Conservation (phyloP, 2,797 vertebrate genomes). For the Clamator glandarius region DNA sequence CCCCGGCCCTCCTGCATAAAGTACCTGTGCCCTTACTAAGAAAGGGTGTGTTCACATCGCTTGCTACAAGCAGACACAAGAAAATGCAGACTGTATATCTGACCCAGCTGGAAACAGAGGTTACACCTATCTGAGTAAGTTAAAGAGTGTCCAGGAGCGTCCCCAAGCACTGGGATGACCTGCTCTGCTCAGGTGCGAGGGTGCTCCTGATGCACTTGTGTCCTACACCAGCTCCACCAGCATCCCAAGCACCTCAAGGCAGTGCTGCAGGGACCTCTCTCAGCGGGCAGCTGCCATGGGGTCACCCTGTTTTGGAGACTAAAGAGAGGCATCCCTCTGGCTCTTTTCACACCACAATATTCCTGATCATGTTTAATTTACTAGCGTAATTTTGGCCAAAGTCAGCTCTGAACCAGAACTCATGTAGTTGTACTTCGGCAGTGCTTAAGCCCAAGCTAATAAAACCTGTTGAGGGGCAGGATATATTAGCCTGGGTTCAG, state of each 20-base stretch:
- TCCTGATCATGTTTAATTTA: conserved; percentile 17
- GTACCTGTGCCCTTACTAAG: neutral
- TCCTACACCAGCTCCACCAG: neutral
- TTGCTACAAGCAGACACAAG: neutral
- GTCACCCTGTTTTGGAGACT: neutral
- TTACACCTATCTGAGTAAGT: neutral
- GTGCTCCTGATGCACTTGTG: neutral
- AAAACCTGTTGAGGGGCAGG: conserved; percentile 71
- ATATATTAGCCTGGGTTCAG: conserved; percentile 64
- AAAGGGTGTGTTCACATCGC: neutral
- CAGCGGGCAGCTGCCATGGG: neutral
- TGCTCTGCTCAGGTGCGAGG: no score
- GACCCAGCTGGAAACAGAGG: neutral
- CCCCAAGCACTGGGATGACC: neutral
- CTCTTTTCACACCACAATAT: neutral
- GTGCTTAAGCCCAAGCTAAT: conserved; percentile 62
- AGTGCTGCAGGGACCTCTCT: neutral
- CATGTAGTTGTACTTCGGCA: conserved; percentile 39
- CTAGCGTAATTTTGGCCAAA: conserved; percentile 40
- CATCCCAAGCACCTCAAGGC: neutral
- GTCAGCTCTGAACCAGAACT: conserved; percentile 51
- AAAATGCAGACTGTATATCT: neutral
- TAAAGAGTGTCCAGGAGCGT: neutral
- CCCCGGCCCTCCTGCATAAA: neutral
- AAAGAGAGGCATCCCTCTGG: neutral